Base-by-base conservation (phyloP, 2,113 vertebrate genomes). In the Callithrix jacchus region DNA sequence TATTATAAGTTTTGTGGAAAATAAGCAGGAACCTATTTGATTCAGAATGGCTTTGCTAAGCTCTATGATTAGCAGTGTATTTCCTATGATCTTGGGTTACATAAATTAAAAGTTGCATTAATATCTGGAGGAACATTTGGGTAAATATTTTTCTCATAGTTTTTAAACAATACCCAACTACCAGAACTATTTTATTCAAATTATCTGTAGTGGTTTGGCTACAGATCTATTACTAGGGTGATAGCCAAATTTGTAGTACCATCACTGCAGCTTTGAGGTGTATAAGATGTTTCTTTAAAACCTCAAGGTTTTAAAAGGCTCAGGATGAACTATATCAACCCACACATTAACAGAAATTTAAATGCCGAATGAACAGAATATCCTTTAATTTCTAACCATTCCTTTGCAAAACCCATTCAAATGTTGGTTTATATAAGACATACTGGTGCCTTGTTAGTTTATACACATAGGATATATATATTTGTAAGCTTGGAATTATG, bases 71-170 rank as follows among this genome's bases (percentile, higher is more conserved):
- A 93, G 25, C 54, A 73, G 2, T 95, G n/a, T 90, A 93, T 96
- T 98, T 97, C 71, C 45, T 96, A 45, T 94, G 92, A 82, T 95
- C 86, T 97, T 93, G 32, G 42, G 56, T 96, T 94, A 73, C 9
- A 92, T 94, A 96, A 84, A 96, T 93, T 93, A 92, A 97, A 95
- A 96, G 87, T 92, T 93, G 76, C 49, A 89, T 93, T 97, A 92
- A 81, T 97, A 97, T 92, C 79, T 97, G 87, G 83, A 79, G 87
- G 40, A 96, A 81, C 56, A 92, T 88, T 95, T 90, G 76, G 58
- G 18, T 95, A 89, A 47, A 84, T 95, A 23, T 89, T 84, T 95
- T 96, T 89, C 82, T 76, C 88, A 32, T 86, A 85, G 20, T 40
- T 42, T 47, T 17, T 12, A 35, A 49, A 95, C 21, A 96, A 37